phyloP scores from a whole-genome alignment of 2,113 vertebrate genomes.

The Amphiprion ocellaris region DNA sequence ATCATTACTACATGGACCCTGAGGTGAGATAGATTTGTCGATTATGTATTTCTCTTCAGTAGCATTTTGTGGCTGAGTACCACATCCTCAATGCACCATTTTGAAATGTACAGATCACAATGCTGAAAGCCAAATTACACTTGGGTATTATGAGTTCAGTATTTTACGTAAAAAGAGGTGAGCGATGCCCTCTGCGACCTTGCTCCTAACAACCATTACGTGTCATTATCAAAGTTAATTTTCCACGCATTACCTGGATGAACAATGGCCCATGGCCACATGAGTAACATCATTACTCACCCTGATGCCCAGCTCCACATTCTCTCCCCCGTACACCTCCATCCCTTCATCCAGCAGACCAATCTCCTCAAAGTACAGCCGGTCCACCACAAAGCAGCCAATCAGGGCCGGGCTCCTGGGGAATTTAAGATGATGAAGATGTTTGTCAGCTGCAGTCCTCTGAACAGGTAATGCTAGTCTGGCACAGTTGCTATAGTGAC shows the following conservation, averaged over 20 bases:
- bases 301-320: constrained; percentile 97
- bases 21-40: background rate
- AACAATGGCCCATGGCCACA: constrained; percentile 52
- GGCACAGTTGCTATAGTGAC: constrained; percentile 54
- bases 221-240: constrained; percentile 72
- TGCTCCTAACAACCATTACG: constrained; percentile 58
- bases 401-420: constrained; percentile 97
- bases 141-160: constrained; percentile 8
- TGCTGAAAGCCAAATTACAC: constrained; percentile 25
- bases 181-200: constrained; percentile 27
- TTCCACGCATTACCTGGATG: constrained; percentile 64
- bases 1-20: background rate
- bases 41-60: background rate
- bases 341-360: constrained; percentile 97
- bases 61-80: background rate
- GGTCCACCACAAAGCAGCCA: constrained; percentile 97
- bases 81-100: background rate
- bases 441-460: constrained; percentile 26
- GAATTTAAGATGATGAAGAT: constrained; percentile 49
- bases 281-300: constrained; percentile 85
- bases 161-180: constrained; percentile 32
- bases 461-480: constrained; percentile 31
- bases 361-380: constrained; percentile 98
- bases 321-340: constrained; percentile 98
- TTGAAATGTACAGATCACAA: constrained; percentile 10